Base-by-base conservation (phyloP, 2,797 vertebrate species). In the Cirrhinus mrigala region DNA sequence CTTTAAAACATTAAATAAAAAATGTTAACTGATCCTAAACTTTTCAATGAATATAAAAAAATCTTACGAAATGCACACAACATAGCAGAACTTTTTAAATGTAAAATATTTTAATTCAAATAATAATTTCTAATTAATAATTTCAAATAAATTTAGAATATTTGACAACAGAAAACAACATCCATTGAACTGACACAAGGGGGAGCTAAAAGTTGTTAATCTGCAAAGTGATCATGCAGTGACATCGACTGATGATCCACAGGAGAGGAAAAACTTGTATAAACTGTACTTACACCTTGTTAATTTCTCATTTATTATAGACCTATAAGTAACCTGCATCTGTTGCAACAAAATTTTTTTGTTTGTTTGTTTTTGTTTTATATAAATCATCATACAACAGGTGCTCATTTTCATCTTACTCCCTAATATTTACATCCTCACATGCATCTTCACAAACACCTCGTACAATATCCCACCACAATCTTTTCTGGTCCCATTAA, bases 351-450 rank as follows among this genome's bases (percentile, higher is more conserved):
- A n/a, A n/a, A n/a, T n/a, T n/a, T n/a, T n/a, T 44, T 44, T 44
- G 7, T 29, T 29, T 52, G 0, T 12, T 54, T 52, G 1, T 77
- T 40, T 29, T 48, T 46, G 1, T 77, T 40, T 29, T 48, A 24
- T 24, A 60, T 62, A 78, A 62, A 62, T 62, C 15, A n/a, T 3
- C 15, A 18, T 6, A 15, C n/a, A 78, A 78, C 37, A 62, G n/a
- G 14, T 78, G 56, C n/a, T 62, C 76, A 62, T 78, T 62, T 78
- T 46, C n/a, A 62, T 62, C n/a, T 20, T 27, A 12, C 5, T 27
- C 8, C 54, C 37, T 27, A 62, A 46, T 46, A 79, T 79, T 78
- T 62, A 62, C 24, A 62, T 46, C 40, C 37, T 78, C 22, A 62
- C 11, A 75, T 33, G 54, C 27, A 33, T 54, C 11, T 75, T 75